Evolutionary conservation across 2,113 vertebrate species (phyloP).

Genomic region (Cyanoliseus patagonus): DNA sequence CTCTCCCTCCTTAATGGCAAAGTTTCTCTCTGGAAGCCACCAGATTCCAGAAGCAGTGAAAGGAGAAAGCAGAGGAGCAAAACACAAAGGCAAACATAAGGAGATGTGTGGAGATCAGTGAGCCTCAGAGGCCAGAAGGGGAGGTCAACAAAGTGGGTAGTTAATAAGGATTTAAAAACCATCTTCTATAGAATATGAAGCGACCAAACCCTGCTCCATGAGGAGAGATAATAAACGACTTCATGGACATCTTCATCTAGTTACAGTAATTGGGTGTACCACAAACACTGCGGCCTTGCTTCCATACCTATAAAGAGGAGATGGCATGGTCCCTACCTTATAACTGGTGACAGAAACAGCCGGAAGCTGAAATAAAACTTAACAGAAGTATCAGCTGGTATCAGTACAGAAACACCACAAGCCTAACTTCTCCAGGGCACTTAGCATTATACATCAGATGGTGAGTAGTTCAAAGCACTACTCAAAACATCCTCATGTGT

Average conservation of each 20-base stretch:
- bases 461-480: not conserved
- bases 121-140: not conserved
- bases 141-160: not conserved
- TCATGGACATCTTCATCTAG: not conserved
- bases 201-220: not conserved
- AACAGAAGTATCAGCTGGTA: not conserved
- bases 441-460: not conserved
- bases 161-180: not conserved
- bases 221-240: not conserved
- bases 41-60: not conserved
- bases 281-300: not conserved
- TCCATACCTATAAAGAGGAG: not conserved
- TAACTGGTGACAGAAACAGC: not conserved
- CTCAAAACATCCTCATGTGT: accelerated
- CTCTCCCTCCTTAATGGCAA: not conserved
- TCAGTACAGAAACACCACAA: not conserved
- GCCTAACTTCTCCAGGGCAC: not conserved
- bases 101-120: not conserved
- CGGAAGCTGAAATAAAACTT: not conserved
- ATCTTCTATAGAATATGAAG: not conserved
- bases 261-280: not conserved
- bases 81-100: not conserved
- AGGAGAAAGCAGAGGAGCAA: not conserved
- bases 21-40: not conserved
- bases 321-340: not conserved